Conservation (phyloP, 2,797 vertebrate species). For the Oryzias dopingdopingensis region DNA sequence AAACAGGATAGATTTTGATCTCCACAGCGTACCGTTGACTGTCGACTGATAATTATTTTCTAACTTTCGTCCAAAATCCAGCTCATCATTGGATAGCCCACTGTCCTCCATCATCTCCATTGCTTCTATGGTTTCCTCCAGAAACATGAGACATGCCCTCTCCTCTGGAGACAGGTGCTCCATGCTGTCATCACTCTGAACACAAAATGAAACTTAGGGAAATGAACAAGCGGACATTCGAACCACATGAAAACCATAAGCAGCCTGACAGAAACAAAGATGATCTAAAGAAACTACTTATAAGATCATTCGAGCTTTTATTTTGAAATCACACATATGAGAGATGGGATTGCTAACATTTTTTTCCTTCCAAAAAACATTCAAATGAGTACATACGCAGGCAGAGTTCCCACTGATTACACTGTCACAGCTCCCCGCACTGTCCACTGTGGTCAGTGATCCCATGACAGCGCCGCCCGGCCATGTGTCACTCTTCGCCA, state of each 20-base stretch:
- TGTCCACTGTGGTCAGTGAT: constrained; percentile 73
- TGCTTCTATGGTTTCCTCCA: constrained; percentile 91
- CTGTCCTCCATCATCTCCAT: constrained; percentile 88
- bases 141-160: constrained; percentile 88
- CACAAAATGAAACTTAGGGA: background rate
- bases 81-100: constrained; percentile 81
- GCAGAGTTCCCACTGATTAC: constrained; percentile 83
- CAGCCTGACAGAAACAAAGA: background rate
- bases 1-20: background rate
- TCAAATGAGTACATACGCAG: constrained; percentile 67
- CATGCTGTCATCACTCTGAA: constrained; percentile 86
- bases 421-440: constrained; percentile 84
- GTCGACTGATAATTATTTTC: constrained; percentile 12
- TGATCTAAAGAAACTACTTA: too few species aligned
- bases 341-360: background rate
- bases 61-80: constrained; percentile 32
- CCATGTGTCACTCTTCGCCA: constrained; percentile 84
- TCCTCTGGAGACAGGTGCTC: constrained; percentile 90
- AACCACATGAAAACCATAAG: background rate
- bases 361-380: background rate
- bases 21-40: constrained; percentile 29
- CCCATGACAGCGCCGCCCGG: constrained; percentile 77
- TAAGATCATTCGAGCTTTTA: constrained; percentile 1
- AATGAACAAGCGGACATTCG: background rate
- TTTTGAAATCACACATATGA: background rate